These are phyloP conservation scores for Rhinichthys klamathensis DNA, from an alignment of 2,113 vertebrate genomes.

Conservation along the genomic window DNA sequence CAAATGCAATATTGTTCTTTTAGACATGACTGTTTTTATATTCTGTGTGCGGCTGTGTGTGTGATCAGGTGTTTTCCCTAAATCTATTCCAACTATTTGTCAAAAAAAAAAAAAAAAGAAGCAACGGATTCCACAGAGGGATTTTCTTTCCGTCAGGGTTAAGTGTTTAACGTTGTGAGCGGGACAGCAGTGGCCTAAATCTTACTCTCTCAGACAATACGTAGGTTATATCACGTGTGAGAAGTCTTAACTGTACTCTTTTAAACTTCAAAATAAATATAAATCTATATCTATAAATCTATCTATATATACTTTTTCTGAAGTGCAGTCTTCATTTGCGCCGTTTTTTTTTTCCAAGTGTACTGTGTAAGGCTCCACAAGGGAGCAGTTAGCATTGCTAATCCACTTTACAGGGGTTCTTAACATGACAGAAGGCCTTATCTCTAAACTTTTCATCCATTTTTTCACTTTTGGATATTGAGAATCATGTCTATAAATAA, in stretches of 20 bases:
- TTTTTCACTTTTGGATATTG: conserved; percentile 69
- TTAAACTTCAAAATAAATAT: conserved; percentile 98
- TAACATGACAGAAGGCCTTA: conserved; percentile 63
- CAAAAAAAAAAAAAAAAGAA: conserved; percentile 81
- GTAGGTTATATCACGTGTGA: conserved; percentile 99
- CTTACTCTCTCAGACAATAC: conserved; percentile 85
- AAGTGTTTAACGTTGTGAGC: conserved; percentile 70
- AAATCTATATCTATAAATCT: conserved; percentile 83
- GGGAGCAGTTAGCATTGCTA: conserved; percentile 46
- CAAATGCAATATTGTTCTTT: conserved; percentile 97
- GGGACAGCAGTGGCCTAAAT: conserved; percentile 81
- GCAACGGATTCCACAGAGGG: conserved; percentile 76
- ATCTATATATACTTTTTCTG: conserved; percentile 87
- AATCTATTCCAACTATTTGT: conserved; percentile 87
- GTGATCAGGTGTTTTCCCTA: conserved; percentile 88
- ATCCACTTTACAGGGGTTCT: conserved; percentile 48
- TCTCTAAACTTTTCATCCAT: conserved; percentile 66
- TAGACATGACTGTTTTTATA: conserved; percentile 97
- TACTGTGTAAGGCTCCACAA: conserved; percentile 53
- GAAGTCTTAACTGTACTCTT: conserved; percentile 99
- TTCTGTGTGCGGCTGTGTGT: conserved; percentile 87
- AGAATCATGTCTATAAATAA: conserved; percentile 72
- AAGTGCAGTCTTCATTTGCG: conserved; percentile 79
- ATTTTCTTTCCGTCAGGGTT: conserved; percentile 34
- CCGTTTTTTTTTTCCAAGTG: conserved; percentile 54